These are phyloP conservation scores for Gobionotothen gibberifrons DNA, from an alignment of 2,797 vertebrate genomes.

Conservation along the genomic window DNA sequence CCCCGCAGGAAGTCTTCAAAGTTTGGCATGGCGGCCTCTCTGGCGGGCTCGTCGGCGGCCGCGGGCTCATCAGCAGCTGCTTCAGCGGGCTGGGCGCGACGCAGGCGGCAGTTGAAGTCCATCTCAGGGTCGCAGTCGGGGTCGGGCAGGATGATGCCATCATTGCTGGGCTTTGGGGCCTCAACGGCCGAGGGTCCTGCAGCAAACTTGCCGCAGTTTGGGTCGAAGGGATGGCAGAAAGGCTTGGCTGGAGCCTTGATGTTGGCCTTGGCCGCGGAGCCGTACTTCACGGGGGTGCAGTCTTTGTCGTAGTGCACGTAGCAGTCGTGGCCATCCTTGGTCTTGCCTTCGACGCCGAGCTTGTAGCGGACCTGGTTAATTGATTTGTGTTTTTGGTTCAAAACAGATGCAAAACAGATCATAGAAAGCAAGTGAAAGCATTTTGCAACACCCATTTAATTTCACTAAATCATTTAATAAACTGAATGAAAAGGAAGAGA, in stretches of 20 bases:
- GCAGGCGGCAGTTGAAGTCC: constrained; percentile 86
- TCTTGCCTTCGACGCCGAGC: constrained; percentile 82
- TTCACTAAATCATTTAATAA: constrained; percentile 64
- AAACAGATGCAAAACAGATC: constrained; percentile 65
- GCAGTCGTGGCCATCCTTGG: constrained; percentile 86
- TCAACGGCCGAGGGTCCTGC: constrained; percentile 26
- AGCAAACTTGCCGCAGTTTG: constrained; percentile 76
- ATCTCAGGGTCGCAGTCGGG: constrained; percentile 85
- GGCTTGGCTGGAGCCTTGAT: constrained; percentile 62
- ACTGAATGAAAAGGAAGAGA: constrained; percentile 48
- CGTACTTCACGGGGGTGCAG: constrained; percentile 75
- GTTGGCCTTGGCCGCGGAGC: constrained; percentile 48
- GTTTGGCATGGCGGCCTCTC: constrained; percentile 38
- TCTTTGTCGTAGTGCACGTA: constrained; percentile 85
- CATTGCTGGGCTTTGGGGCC: constrained; percentile 40
- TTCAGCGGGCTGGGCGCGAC: constrained; percentile 53
- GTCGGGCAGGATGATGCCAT: constrained; percentile 80
- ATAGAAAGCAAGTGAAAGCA: constrained; percentile 60
- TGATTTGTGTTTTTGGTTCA: constrained; percentile 60
- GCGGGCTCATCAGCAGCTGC: constrained; percentile 53
- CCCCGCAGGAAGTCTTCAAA: constrained; percentile 82
- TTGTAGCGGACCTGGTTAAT: constrained; percentile 79
- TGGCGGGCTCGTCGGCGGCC: constrained; percentile 51
- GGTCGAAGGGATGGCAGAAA: constrained; percentile 84
- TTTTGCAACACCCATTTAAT: constrained; percentile 62